Percentiles rank a stretch among this genome's conserved stretches.
phyloP scores from a whole-genome alignment of 2,797 vertebrate species.

The Otolemur crassicaudatus region DNA sequence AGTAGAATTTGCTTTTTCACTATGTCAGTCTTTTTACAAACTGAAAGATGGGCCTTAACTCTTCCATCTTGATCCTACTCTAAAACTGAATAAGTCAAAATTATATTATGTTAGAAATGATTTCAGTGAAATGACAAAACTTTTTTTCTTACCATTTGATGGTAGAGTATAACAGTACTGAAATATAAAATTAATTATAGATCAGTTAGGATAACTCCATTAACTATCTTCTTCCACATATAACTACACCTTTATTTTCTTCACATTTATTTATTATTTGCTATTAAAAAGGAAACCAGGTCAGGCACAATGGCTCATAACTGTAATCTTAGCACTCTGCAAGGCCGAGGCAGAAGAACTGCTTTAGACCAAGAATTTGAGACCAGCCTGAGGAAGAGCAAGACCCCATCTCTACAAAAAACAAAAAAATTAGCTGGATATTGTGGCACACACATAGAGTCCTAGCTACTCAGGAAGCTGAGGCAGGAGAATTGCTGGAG shows the following conservation, averaged over 20 bases:
- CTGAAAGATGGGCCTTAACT: neutral
- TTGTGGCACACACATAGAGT: neutral
- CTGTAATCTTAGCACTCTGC: neutral
- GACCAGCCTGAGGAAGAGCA: neutral
- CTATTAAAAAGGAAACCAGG: constrained; percentile 16
- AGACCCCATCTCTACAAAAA: neutral
- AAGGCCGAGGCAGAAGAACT: neutral
- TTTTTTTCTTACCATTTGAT: neutral
- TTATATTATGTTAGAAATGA: neutral
- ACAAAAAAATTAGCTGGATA: neutral
- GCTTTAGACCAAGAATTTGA: neutral
- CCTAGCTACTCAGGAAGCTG: neutral
- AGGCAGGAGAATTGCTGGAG: neutral
- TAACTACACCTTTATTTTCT: neutral
- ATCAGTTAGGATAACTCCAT: neutral
- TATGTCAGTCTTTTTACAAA: neutral
- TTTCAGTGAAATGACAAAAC: constrained; percentile 10
- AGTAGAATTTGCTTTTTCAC: neutral
- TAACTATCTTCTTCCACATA: neutral
- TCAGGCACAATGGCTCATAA: neutral
- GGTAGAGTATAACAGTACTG: neutral
- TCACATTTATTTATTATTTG: neutral
- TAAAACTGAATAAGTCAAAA: neutral
- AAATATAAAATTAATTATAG: neutral
- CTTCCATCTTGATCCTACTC: constrained; percentile 18